phyloP scores from a whole-genome alignment of 2,888 invertebrate genomes.

The Notodonta ziczac region DNA sequence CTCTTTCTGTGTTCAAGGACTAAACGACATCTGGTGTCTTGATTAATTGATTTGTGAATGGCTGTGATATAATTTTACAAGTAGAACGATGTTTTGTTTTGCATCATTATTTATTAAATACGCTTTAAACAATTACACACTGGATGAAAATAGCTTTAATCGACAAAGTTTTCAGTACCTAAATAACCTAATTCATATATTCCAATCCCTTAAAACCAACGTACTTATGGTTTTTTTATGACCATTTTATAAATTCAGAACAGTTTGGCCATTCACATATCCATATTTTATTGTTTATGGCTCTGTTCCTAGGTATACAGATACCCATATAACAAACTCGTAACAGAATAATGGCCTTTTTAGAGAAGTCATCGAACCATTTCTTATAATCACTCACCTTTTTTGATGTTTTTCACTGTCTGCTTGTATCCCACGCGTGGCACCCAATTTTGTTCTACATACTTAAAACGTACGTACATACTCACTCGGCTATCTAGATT shows the following conservation, averaged over 20 bases:
- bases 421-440: slow-evolving; percentile 27
- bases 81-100: not conserved
- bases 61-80: not conserved
- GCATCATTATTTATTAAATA: no score
- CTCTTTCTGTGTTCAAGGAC: not conserved
- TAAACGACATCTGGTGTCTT: not conserved
- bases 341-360: slow-evolving; percentile 15
- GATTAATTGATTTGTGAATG: not conserved
- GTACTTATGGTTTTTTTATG: slow-evolving; percentile 15
- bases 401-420: slow-evolving; percentile 22
- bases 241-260: slow-evolving; percentile 17
- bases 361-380: slow-evolving; percentile 25
- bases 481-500: slow-evolving; percentile 11
- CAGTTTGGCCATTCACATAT: slow-evolving; percentile 12
- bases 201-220: slow-evolving; percentile 9
- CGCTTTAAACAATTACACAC: no score
- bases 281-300: slow-evolving; percentile 13
- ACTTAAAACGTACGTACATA: slow-evolving; percentile 12
- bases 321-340: slow-evolving; percentile 27
- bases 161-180: no score
- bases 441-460: slow-evolving; percentile 16
- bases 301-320: slow-evolving; percentile 11
- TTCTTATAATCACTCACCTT: slow-evolving; percentile 27
- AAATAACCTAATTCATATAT: not conserved
- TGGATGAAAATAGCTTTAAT: not conserved